Evolutionary conservation across 2,113 vertebrate genomes (phyloP).

Genomic region (Chloropsis hardwickii): DNA sequence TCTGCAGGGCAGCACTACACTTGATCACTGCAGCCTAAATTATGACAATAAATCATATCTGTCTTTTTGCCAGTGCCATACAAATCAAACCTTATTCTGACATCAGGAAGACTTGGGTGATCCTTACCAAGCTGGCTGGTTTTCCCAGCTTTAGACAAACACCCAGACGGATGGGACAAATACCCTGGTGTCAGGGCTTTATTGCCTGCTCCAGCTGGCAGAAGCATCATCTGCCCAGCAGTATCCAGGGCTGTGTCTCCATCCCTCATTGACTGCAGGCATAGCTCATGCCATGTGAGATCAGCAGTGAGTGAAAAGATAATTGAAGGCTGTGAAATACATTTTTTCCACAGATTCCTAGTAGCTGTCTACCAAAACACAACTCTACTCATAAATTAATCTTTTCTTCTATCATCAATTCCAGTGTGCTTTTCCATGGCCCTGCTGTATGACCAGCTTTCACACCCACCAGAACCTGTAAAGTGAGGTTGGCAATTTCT

Average conservation of each 20-base stretch:
- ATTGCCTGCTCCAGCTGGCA: not conserved
- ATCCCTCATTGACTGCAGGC: not conserved
- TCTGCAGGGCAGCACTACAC: not conserved
- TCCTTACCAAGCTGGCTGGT: not conserved
- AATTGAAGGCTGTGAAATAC: not conserved
- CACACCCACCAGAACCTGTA: not conserved
- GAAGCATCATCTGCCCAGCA: not conserved
- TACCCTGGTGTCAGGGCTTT: fast-evolving
- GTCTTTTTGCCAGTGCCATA: not conserved
- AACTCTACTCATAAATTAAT: not conserved
- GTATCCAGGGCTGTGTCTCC: not conserved
- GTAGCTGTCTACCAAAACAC: not conserved
- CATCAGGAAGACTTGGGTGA: not conserved
- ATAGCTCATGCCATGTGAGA: not conserved
- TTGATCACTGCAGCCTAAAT: not conserved
- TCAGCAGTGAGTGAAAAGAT: not conserved
- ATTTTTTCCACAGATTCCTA: not conserved
- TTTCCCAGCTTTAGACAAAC: not conserved
- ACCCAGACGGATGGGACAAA: not conserved
- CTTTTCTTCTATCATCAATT: not conserved
- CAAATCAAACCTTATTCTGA: not conserved
- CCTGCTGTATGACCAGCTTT: not conserved
- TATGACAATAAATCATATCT: not conserved
- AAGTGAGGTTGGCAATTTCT: not conserved
- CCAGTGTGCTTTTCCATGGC: not conserved